These are phyloP conservation scores for Benitochromis conjunctus DNA, from an alignment of 2,113 vertebrate species.

Conservation along the genomic window DNA sequence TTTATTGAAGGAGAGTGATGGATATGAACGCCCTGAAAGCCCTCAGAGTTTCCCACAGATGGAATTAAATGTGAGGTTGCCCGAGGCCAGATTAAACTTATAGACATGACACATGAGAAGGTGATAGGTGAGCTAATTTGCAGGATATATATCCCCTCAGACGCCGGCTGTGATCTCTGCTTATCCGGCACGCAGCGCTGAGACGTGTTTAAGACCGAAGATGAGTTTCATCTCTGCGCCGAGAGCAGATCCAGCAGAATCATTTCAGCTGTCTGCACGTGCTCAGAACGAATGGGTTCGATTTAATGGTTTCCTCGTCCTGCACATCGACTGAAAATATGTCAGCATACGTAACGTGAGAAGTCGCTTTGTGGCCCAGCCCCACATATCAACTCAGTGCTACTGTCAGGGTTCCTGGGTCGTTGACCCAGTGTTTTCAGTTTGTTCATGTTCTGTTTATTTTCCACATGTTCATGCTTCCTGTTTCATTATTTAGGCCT, in stretches of 20 bases:
- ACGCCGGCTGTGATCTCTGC: not conserved
- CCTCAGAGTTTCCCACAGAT: not conserved
- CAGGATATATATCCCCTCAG: not conserved
- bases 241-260: not conserved
- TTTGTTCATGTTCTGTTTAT: no score
- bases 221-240: not conserved
- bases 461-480: no score
- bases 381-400: not conserved
- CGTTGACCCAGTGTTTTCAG: no score
- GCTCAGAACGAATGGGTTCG: not conserved
- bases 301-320: not conserved
- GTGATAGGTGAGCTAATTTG: not conserved
- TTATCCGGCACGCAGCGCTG: fast-evolving
- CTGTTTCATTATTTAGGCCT: no score
- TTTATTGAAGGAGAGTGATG: not conserved
- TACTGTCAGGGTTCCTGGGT: no score
- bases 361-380: not conserved
- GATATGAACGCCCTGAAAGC: not conserved
- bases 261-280: not conserved
- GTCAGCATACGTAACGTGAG: not conserved
- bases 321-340: not conserved
- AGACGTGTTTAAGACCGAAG: not conserved
- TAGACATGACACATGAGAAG: not conserved
- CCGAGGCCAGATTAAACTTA: not conserved
- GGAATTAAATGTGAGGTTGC: not conserved